Base-by-base conservation (phyloP, 2,888 invertebrate species). In the Agrochola circellaris region DNA sequence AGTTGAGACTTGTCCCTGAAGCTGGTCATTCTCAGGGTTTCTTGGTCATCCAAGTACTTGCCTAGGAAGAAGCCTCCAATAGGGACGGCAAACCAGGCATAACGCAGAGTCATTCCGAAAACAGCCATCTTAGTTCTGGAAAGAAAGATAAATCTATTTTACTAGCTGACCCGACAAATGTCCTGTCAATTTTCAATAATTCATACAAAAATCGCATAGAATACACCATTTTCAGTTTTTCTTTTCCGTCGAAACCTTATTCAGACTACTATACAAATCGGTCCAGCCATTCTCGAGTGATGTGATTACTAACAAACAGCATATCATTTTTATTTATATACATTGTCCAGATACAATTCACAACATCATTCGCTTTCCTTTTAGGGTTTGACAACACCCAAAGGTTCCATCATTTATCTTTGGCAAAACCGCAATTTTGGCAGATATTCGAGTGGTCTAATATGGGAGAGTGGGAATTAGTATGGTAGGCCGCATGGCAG, bases 1-100 rank as follows among this genome's bases (percentile, higher is more conserved):
- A 99, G 94, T 70, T 97, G 97, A 90, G 98, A 98, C 92, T 98
- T 98, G 92, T 99, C 99, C 79, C 98, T 97, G 93, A 98, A 99
- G 86, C 93, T 95, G 0, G 97, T 96, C 97, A 98, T 97, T 75
- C 98, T 97, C 79, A 98, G 96, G 0, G 98, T 98, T 95, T 98
- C 98, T 87, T 97, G 96, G 8, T 95, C 94, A 91, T 98, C 98
- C 75, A 98, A 89, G 85, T 94, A 98, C 89, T 96, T 96, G 1
- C 98, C 98, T 73, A 98, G 78, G 4, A 94, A 90, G 86, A 92
- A 97, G 0, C 98, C 98, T 42, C 95, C 86, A 0, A 97, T 1
- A 0, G 98, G 98, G 0, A 98, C 62, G 0, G 93, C 91, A 0
- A 94, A 88, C 94, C 96, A 97, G 3, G 96, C 84, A 73, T 97